Evolutionary conservation across 2,113 vertebrate species (phyloP).

Genomic region (Phalacrocorax pelagicus): DNA sequence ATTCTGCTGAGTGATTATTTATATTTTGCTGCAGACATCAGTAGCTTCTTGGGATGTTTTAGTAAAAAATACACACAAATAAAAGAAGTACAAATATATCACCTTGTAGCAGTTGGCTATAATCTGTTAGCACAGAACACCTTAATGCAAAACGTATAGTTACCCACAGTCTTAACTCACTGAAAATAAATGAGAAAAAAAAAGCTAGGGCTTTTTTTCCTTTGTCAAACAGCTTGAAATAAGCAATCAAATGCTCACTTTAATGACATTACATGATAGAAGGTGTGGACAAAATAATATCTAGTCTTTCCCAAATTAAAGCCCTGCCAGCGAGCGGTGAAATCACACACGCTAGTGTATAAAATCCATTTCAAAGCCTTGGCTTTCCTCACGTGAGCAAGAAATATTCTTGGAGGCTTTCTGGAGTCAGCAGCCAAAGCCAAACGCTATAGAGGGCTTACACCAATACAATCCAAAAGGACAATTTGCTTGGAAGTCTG

Average conservation of each 20-base stretch:
- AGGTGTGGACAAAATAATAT: background rate
- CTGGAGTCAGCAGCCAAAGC: conserved; percentile 45
- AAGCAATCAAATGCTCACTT: background rate
- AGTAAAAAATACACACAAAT: background rate
- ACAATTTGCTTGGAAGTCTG: conserved; percentile 77
- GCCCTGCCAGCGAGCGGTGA: background rate
- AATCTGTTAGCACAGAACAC: background rate
- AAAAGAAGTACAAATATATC: background rate
- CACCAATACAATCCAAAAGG: conserved; percentile 75
- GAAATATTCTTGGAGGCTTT: conserved; percentile 16
- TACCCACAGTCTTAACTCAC: background rate
- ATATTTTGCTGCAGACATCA: background rate
- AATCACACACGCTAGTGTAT: background rate
- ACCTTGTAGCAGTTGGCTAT: background rate
- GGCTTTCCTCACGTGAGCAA: conserved; percentile 2
- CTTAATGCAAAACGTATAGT: background rate
- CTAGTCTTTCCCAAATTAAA: background rate
- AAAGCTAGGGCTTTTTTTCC: background rate
- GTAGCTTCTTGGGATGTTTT: background rate
- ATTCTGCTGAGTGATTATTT: background rate
- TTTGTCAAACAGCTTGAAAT: background rate
- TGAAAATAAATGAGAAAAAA: background rate
- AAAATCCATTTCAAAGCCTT: background rate
- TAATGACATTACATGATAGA: fast-evolving
- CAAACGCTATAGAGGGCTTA: conserved; percentile 40